A percentile compares a stretch with the other conserved stretches of the same genome.
phyloP scores from a whole-genome alignment of 2,888 invertebrate genomes.

The Cremastobaeus sp. region DNA sequence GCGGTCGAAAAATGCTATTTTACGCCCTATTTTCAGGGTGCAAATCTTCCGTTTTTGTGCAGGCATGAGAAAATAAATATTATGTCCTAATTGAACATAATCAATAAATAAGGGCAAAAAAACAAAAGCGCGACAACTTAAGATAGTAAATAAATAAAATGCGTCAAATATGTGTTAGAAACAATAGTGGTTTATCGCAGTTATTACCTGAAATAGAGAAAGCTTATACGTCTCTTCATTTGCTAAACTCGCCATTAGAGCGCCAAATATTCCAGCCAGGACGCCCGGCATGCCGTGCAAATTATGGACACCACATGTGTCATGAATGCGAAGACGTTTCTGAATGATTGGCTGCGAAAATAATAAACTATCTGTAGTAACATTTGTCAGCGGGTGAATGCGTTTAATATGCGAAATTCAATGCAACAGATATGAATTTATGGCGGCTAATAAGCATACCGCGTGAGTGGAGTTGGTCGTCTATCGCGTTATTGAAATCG shows the following conservation, averaged over 20 bases:
- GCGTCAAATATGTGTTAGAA: conserved; percentile 31
- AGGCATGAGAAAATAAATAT: too few relatives aligned
- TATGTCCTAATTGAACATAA: too few relatives aligned
- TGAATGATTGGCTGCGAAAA: conserved; percentile 82
- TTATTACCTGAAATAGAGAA: conserved; percentile 79
- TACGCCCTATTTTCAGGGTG: too few relatives aligned
- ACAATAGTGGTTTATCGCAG: conserved; percentile 19
- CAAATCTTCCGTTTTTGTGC: too few relatives aligned
- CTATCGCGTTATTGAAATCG: conserved; percentile 33
- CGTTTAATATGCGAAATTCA: too few relatives aligned
- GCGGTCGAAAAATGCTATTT: too few relatives aligned
- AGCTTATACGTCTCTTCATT: conserved; percentile 83
- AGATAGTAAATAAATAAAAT: too few relatives aligned
- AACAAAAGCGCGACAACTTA: too few relatives aligned
- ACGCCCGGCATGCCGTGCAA: conserved; percentile 97
- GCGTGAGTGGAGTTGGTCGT: conserved; percentile 40
- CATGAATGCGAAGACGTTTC: conserved; percentile 82
- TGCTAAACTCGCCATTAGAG: conserved; percentile 86
- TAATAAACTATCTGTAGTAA: not conserved
- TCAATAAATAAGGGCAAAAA: too few relatives aligned
- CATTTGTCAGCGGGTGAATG: not conserved
- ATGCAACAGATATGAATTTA: conserved; percentile 27
- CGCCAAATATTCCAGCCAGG: conserved; percentile 88
- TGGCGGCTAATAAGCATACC: conserved; percentile 37
- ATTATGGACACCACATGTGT: conserved; percentile 97